Conservation (phyloP, 2,113 vertebrate genomes). For the Zapornia atra region DNA sequence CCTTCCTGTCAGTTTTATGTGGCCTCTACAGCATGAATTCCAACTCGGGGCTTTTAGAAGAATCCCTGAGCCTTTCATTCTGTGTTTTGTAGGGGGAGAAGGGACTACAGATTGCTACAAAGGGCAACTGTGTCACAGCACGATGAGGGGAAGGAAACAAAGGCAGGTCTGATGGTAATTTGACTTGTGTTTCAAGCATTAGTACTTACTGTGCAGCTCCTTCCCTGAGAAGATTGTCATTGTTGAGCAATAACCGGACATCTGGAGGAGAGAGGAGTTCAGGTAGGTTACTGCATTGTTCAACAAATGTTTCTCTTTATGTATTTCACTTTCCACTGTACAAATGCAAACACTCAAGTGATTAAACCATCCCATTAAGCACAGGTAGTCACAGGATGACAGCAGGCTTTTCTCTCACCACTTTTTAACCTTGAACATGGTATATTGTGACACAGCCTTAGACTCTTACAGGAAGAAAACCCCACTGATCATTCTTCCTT, state of each 20-base stretch:
- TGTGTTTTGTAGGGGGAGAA: neutral
- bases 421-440: neutral
- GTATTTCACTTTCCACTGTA: neutral
- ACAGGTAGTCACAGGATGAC: neutral
- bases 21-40: neutral
- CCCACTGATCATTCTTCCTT: neutral
- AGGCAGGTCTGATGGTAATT: neutral
- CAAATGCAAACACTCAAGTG: neutral
- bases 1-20: neutral
- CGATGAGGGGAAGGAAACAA: neutral
- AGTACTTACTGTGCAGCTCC: constrained; percentile 90
- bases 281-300: neutral
- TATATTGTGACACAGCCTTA: neutral
- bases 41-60: neutral
- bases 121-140: neutral
- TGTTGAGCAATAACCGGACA: constrained; percentile 91
- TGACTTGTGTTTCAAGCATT: neutral
- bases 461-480: neutral
- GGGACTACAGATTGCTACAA: neutral
- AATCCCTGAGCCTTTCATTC: neutral
- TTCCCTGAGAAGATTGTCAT: constrained; percentile 94
- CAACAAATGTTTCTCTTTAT: neutral
- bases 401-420: neutral
- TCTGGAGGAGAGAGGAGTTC: constrained; percentile 74
- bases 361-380: neutral